phyloP scores from a whole-genome alignment of 2,888 invertebrate species.

The Polymixis flavicincta region DNA sequence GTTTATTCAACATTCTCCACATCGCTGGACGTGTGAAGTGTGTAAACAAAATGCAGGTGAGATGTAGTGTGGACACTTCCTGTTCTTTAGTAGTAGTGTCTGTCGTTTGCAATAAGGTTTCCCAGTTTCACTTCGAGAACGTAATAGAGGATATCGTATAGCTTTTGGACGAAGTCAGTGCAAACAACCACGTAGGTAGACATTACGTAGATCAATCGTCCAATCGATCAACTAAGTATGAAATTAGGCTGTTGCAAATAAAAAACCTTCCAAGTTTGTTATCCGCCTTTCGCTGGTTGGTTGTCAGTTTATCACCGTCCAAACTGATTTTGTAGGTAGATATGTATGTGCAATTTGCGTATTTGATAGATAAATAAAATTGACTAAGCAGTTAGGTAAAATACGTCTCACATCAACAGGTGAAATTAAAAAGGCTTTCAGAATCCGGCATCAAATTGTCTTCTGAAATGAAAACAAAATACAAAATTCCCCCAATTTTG shows the following conservation, averaged over 20 bases:
- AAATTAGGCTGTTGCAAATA: neutral
- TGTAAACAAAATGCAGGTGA: conserved; percentile 52
- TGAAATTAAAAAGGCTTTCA: neutral
- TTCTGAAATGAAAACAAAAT: neutral
- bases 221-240: too few species aligned
- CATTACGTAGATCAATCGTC: neutral
- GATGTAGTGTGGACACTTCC: conserved; percentile 14
- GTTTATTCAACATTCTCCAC: conserved; percentile 41
- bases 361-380: too few species aligned
- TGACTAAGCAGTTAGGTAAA: neutral
- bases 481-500: neutral
- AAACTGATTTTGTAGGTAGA: neutral
- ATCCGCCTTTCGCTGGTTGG: too few species aligned
- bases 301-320: too few species aligned
- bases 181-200: neutral
- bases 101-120: conserved; percentile 2
- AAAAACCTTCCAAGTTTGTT: neutral
- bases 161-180: neutral
- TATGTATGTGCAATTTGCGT: too few species aligned
- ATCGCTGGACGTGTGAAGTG: conserved; percentile 18
- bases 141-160: neutral
- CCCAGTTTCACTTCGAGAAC: neutral
- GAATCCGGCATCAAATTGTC: neutral
- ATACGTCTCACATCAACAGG: neutral
- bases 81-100: neutral